Percentiles rank a stretch among this genome's conserved stretches.
Evolutionary conservation across 2,888 invertebrate genomes (phyloP).

Genomic region (Uropetala carovei): DNA sequence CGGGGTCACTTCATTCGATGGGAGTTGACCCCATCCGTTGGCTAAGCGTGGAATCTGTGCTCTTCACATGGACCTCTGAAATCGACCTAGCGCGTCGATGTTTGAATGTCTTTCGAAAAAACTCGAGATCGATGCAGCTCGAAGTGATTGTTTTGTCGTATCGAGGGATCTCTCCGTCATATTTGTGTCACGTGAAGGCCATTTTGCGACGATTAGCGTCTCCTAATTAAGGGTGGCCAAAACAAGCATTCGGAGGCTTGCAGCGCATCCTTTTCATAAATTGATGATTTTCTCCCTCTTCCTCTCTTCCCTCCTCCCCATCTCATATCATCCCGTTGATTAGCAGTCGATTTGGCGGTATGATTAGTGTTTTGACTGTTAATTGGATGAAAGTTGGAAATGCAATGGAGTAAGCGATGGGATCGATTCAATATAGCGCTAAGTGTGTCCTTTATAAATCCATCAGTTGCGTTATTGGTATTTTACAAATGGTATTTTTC

Average conservation of each 20-base stretch:
- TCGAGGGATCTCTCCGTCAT: neutral
- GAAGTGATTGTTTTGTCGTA: neutral
- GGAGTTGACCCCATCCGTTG: no score
- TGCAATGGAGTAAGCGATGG: neutral
- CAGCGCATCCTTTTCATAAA: constrained; percentile 11
- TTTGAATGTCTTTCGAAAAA: neutral
- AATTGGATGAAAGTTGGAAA: constrained; percentile 19
- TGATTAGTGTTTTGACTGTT: constrained; percentile 35
- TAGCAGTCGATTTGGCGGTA: constrained; percentile 4
- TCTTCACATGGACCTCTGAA: neutral
- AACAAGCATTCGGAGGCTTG: neutral
- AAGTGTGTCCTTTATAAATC: neutral
- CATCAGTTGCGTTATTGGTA: neutral
- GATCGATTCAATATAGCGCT: neutral
- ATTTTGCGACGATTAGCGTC: neutral
- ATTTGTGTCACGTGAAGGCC: neutral
- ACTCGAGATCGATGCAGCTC: neutral
- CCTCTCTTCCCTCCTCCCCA: neutral
- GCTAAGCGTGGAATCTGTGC: no score
- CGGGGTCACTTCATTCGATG: no score
- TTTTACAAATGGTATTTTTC: no score
- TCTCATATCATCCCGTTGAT: constrained; percentile 13
- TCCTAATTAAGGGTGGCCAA: neutral
- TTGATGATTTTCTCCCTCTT: neutral
- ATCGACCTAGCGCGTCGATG: neutral